phyloP scores from a whole-genome alignment of 1,140 invertebrate species.

The Drosophila murphyi region DNA sequence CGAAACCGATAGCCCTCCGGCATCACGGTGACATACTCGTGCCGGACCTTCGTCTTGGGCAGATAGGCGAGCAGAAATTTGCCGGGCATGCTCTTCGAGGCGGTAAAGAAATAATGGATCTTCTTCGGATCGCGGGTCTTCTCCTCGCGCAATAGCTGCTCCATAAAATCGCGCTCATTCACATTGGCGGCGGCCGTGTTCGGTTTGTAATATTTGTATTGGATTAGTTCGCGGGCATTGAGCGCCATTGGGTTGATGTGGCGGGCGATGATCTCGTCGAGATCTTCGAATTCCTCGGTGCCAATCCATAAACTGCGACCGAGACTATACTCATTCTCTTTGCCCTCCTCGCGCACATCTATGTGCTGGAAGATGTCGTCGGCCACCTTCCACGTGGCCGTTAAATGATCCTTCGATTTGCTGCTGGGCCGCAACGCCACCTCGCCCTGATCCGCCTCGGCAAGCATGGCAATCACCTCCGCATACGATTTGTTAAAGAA shows the following conservation, averaged over 20 bases:
- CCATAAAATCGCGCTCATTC: constrained; percentile 91
- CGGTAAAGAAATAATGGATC: constrained; percentile 96
- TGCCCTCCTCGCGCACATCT: constrained; percentile 97
- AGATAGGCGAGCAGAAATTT: constrained; percentile 98
- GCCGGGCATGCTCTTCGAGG: constrained; percentile 95
- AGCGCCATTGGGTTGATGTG: constrained; percentile 98
- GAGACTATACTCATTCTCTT: constrained; percentile 98
- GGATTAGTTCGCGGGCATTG: constrained; percentile 94
- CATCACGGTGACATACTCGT: constrained; percentile 96
- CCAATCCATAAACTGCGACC: constrained; percentile 94
- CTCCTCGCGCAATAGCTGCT: constrained; percentile 94
- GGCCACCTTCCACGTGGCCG: constrained; percentile 99
- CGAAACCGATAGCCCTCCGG: constrained; percentile 97
- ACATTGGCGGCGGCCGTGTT: constrained; percentile 86
- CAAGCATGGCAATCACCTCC: constrained; percentile 96
- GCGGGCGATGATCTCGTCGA: constrained; percentile 99
- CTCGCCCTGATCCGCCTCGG: constrained; percentile 97
- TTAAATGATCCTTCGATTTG: constrained; percentile 97
- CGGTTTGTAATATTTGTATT: constrained; percentile 95
- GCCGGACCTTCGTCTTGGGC: constrained; percentile 91
- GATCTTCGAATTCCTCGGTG: constrained; percentile 97
- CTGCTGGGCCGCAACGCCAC: constrained; percentile 98
- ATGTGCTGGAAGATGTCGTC: constrained; percentile 98
- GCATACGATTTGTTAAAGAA: constrained; percentile 98
- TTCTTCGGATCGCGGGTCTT: constrained; percentile 93